These are phyloP conservation scores for Hedychridium roseum DNA, from an alignment of 2,888 invertebrate species.

Conservation along the genomic window DNA sequence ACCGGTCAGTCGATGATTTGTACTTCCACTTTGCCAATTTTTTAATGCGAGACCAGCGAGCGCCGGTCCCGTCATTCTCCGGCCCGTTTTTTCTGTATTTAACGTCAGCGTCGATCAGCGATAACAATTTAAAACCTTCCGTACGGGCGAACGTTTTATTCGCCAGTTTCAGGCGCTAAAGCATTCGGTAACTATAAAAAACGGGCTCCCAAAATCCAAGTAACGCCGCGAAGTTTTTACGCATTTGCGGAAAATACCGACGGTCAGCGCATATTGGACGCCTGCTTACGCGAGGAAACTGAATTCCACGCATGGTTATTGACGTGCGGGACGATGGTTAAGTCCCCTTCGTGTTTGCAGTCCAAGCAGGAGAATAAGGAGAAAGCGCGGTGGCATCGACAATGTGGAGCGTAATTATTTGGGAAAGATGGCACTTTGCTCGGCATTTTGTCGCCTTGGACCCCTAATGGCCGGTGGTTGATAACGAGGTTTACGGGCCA, in stretches of 20 bases:
- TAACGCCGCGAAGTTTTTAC: no score
- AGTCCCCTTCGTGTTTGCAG: constrained; percentile 31
- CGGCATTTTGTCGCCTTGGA: constrained; percentile 63
- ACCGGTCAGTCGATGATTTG: constrained; percentile 57
- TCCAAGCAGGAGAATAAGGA: constrained; percentile 40
- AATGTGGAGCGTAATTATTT: constrained; percentile 58
- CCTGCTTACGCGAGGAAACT: no score
- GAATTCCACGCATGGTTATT: constrained; percentile 15
- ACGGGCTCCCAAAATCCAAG: no score
- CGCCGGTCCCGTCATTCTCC: constrained; percentile 7
- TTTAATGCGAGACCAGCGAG: constrained; percentile 44
- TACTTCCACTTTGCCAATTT: constrained; percentile 55
- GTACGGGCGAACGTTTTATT: no score
- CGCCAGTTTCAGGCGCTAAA: no score
- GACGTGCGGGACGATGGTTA: constrained; percentile 34
- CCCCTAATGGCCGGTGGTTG: constrained; percentile 63
- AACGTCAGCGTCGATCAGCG: constrained; percentile 2
- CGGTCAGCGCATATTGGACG: no score
- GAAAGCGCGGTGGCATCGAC: constrained; percentile 45
- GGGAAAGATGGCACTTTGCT: constrained; percentile 64
- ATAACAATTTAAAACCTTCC: no score
- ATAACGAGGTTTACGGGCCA: constrained; percentile 61
- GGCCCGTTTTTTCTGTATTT: neutral
- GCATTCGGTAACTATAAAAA: no score
- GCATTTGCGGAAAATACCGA: no score